Conservation (phyloP, 2,888 invertebrate species). For the Ochropleura leucogaster region DNA sequence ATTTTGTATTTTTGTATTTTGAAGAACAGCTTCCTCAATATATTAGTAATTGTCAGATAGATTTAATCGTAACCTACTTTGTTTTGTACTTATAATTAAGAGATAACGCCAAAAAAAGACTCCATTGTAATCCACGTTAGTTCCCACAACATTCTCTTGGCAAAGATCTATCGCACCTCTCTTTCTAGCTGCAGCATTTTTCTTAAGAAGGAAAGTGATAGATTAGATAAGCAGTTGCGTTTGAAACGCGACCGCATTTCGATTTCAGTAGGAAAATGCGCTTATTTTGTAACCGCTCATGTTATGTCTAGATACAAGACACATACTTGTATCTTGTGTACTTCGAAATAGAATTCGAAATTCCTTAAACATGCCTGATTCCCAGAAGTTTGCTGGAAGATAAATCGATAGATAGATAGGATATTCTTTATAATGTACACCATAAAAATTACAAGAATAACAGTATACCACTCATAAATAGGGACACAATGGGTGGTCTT, state of each 20-base stretch:
- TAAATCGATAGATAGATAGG: background rate
- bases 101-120: slow-evolving; percentile 70
- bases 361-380: background rate
- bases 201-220: slow-evolving; percentile 71
- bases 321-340: background rate
- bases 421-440: no score
- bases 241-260: slow-evolving; percentile 68
- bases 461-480: no score
- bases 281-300: slow-evolving; percentile 48
- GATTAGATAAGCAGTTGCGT: slow-evolving; percentile 46
- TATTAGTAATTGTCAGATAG: slow-evolving; percentile 21
- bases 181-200: slow-evolving; percentile 65
- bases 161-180: slow-evolving; percentile 68
- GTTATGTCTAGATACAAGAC: slow-evolving; percentile 15
- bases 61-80: slow-evolving; percentile 68
- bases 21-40: slow-evolving; percentile 19
- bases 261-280: slow-evolving; percentile 68
- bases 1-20: no score
- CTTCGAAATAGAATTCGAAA: background rate
- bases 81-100: slow-evolving; percentile 65
- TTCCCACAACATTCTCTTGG: slow-evolving; percentile 76
- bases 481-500: no score
- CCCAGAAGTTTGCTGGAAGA: background rate
- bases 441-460: no score
- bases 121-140: slow-evolving; percentile 71